phyloP scores from a whole-genome alignment of 2,113 vertebrate genomes.

The Gymnorhina tibicen region DNA sequence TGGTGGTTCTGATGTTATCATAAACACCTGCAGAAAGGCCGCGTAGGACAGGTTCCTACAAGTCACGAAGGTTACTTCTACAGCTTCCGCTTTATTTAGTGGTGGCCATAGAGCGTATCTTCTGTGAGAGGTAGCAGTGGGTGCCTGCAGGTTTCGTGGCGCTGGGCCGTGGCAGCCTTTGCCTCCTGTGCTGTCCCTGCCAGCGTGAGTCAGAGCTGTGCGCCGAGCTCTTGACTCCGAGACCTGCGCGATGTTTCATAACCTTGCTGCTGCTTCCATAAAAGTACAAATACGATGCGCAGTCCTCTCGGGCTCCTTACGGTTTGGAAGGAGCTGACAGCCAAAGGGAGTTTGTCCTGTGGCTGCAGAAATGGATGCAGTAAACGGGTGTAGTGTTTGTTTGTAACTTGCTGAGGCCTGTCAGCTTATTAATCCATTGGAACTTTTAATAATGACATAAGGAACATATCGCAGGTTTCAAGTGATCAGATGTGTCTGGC shows the following conservation, averaged over 20 bases:
- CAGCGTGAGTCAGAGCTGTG: not conserved
- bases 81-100: fast-evolving
- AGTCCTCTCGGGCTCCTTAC: not conserved
- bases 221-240: fast-evolving
- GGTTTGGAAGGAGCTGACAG: not conserved
- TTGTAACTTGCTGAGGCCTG: not conserved
- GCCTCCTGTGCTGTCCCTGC: not conserved
- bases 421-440: fast-evolving
- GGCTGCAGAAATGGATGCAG: not conserved
- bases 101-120: fast-evolving
- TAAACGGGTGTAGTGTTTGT: not conserved
- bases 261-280: not conserved
- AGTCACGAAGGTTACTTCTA: fast-evolving
- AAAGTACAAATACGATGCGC: not conserved
- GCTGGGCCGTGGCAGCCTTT: not conserved
- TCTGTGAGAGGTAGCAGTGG: fast-evolving
- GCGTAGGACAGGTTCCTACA: fast-evolving
- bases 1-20: fast-evolving
- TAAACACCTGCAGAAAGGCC: not conserved
- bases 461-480: not conserved
- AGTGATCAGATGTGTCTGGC: not conserved
- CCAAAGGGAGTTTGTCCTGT: not conserved
- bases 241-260: not conserved
- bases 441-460: not conserved
- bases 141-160: fast-evolving